Base-by-base conservation (phyloP, 2,797 vertebrate genomes). In the Acanthurus tractus region DNA sequence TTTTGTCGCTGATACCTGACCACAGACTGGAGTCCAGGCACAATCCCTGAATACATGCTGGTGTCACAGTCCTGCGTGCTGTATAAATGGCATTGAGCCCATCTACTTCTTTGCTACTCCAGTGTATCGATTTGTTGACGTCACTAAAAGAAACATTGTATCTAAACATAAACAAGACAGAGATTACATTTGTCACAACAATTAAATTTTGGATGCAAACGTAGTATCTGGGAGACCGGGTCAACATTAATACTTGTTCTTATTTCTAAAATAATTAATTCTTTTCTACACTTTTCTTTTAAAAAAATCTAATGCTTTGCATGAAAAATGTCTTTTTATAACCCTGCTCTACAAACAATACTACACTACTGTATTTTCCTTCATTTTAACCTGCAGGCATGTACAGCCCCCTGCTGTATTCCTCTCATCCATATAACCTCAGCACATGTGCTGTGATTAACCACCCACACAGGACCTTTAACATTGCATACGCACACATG, bases 381-480 rank as follows among this genome's bases (percentile, higher is more conserved):
- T 18, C 61, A 63, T 75, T 83, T 40, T 63, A 50, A 64, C 77
- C 82, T 79, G 74, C 55, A 46, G 79, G 76, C 73, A 78, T 73
- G 38, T 42, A 67, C 56, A 57, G 42, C 8, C 17, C 61, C 59
- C 70, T 68, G 44, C 42, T 68, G 69, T 74, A 68, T 86, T 83
- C 66, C 63, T 76, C 83, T 88, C 82, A 81, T 66, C 57, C 50
- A 61, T 78, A 74, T 69, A 75, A 85, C 79, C 67, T 76, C 73
- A 25, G 63, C 76, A 88, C 76, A 89, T 75, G 66, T 83, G 77
- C 69, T 66, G 67, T 61, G 74, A 89, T 88, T 78, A 80, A 65
- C 55, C 76, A 14, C 89, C 91, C 89, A 89, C 87, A 78, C 54
- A 42, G 40, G 66, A 83, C 77, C 76, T 89, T 89, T 85, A 50